Evolutionary conservation across 2,797 vertebrate genomes (phyloP), one percentile per base, ranked within the genome.

Genomic region (Parauchenoglanis ngamensis): DNA sequence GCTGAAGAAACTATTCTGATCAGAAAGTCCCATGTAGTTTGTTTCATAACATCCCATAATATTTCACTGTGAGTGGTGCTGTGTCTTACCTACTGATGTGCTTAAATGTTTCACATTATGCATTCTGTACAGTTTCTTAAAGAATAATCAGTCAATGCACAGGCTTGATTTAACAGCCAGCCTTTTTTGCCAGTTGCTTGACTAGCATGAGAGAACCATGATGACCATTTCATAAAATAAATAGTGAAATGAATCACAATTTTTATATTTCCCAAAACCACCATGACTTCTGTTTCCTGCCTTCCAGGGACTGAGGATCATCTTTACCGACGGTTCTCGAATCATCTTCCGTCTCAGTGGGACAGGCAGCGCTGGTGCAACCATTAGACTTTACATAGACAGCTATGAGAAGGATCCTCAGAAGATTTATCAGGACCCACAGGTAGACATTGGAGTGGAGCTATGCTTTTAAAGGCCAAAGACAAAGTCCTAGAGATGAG

Each of bases 281-380:
- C 56, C 56, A 4, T 52, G 57, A 57, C 19, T 68, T 49, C 57
- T 54, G 54, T 35, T 54, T 72, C 65, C 28, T 84, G 1, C 88
- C 49, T 87, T 70, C 87, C 94, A 99, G 98, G 98, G 98, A 75
- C 92, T 99, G 89, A 92, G 98, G 92, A 97, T 99, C 91, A 96
- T 99, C 94, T 99, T 99, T 92, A 93, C 97, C 0, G 98, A 99
- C 0, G 98, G 98, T 63, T 99, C 98, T 12, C 97, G 98, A 72
- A 94, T 99, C 87, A 98, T 99, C 91, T 99, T 99, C 95, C 96
- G 98, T 84, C 96, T 99, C 86, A 99, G 98, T 0, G 98, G 98
- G 79, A 99, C 98, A 0, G 98, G 98, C 93, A 99, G 98, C 0
- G 97, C 98, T 0, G 98, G 98, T 46, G 98, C 98, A 63, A 99